Evolutionary conservation across 2,888 invertebrate genomes (phyloP), one percentile per base, ranked within the genome.

Genomic region (Flexamia atlantica): DNA sequence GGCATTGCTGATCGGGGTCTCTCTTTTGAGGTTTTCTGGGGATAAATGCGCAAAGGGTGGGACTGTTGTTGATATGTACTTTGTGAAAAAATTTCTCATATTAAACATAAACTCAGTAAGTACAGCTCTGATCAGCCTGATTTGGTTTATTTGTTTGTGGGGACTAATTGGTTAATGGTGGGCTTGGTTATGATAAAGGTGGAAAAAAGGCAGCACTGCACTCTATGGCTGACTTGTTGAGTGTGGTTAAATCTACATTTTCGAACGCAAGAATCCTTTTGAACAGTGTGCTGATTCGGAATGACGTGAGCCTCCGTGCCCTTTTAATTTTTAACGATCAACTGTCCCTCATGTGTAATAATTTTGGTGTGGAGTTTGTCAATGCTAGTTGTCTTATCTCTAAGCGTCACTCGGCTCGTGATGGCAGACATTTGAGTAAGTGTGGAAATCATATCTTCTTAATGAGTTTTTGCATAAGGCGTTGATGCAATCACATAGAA

Each of bases 161-260:
- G 68, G 7, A 68, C 68, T 23, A 68, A 68, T 30, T n/a, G n/a
- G n/a, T n/a, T n/a, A n/a, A 68, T 30, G 30, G 28, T 68, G 68
- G 2, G 4, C 17, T n/a, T 68, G 36, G 36, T 14, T 68, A 68
- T n/a, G 30, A 68, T n/a, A 68, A 68, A 5, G 68, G 68, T 17
- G 30, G 30, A 5, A 68, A 68, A 30, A 28, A 30, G 14, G 68
- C 30, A 3, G 68, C n/a, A 7, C 14, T 68, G 30, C 68, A 68
- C 14, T 28, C 68, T 14, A 68, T 30, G 68, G 68, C 68, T 30
- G 68, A 68, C 30, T 9, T 68, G 68, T 36, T 68, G 68, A 68
- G 32, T 30, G n/a, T n/a, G 30, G 68, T 32, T 32, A 68, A 68
- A 23, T 5, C 17, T 5, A 68, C 68, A 4, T 68, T 68, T 30